Conservation (phyloP, 2,888 invertebrate genomes). For the Ectemnius continuus region DNA sequence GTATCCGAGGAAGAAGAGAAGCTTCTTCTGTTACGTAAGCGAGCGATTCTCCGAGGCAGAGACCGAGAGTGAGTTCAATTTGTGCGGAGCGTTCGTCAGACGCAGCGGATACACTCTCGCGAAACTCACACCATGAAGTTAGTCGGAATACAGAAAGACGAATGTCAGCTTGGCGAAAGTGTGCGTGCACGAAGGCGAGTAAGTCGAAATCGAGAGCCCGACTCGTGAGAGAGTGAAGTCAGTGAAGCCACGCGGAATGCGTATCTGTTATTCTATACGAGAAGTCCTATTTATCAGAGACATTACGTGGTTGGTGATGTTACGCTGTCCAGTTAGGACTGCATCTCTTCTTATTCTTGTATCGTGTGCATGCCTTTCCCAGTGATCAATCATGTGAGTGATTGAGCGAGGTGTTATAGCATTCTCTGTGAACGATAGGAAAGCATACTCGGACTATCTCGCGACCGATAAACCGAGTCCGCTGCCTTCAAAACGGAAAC, state of each 20-base stretch:
- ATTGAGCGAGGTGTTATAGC: too few species aligned
- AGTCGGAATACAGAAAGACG: background rate
- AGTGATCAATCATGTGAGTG: too few species aligned
- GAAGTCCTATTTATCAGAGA: background rate
- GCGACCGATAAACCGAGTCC: too few species aligned
- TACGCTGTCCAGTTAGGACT: too few species aligned
- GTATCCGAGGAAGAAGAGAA: conserved; percentile 56
- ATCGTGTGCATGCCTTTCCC: too few species aligned
- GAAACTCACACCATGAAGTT: background rate
- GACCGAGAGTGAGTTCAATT: conserved; percentile 58
- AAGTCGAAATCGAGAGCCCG: conserved; percentile 11
- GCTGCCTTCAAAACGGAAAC: too few species aligned
- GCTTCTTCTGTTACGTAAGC: conserved; percentile 66
- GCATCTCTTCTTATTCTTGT: too few species aligned
- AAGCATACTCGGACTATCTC: too few species aligned
- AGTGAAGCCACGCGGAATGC: conserved; percentile 6
- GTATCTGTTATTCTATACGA: background rate
- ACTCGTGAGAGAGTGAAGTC: background rate
- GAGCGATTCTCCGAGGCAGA: conserved; percentile 66
- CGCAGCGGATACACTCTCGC: conserved; percentile 18
- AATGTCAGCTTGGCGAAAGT: background rate
- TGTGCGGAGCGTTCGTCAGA: conserved; percentile 41
- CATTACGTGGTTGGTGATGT: too few species aligned
- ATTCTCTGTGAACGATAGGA: too few species aligned
- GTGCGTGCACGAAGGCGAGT: conserved; percentile 3